Evolutionary conservation across 2,888 invertebrate species (phyloP).

Genomic region (Drosophila kanekoi): DNA sequence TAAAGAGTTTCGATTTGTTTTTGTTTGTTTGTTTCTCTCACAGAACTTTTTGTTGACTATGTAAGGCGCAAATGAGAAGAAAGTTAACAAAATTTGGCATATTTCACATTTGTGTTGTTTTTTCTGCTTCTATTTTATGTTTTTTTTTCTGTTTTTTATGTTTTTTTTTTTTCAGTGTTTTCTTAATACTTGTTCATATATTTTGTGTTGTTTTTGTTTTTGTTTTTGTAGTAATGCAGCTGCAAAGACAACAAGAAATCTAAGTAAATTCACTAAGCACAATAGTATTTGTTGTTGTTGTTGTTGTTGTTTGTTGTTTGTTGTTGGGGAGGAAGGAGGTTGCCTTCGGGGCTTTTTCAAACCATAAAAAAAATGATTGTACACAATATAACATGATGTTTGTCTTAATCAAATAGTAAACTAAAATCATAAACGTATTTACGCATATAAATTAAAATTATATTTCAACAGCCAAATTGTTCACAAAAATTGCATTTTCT

Average conservation of each 20-base stretch:
- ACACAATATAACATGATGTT: conserved; percentile 48
- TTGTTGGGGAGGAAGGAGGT: neutral
- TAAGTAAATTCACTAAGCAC: conserved; percentile 56
- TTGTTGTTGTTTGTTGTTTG: neutral
- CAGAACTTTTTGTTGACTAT: conserved; percentile 22
- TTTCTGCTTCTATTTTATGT: conserved; percentile 8
- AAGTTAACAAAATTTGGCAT: conserved; percentile 50
- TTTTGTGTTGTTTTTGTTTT: conserved; percentile 8
- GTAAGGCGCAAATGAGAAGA: conserved; percentile 45
- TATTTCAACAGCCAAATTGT: conserved; percentile 80
- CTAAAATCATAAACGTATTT: conserved; percentile 47
- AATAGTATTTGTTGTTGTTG: too few relatives aligned
- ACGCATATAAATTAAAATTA: conserved; percentile 69
- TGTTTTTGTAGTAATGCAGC: conserved; percentile 20
- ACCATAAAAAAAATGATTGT: conserved; percentile 30
- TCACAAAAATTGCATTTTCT: conserved; percentile 79
- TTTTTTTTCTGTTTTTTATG: conserved; percentile 3
- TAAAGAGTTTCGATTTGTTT: conserved; percentile 26
- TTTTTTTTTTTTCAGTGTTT: conserved; percentile 23
- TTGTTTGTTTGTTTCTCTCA: conserved; percentile 22
- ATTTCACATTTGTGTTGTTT: conserved; percentile 26
- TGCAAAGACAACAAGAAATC: conserved; percentile 33
- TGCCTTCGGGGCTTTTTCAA: conserved; percentile 2
- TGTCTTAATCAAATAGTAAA: conserved; percentile 43
- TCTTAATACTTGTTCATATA: conserved; percentile 44